phyloP scores from a whole-genome alignment of 2,113 vertebrate species.

The Lontra canadensis region DNA sequence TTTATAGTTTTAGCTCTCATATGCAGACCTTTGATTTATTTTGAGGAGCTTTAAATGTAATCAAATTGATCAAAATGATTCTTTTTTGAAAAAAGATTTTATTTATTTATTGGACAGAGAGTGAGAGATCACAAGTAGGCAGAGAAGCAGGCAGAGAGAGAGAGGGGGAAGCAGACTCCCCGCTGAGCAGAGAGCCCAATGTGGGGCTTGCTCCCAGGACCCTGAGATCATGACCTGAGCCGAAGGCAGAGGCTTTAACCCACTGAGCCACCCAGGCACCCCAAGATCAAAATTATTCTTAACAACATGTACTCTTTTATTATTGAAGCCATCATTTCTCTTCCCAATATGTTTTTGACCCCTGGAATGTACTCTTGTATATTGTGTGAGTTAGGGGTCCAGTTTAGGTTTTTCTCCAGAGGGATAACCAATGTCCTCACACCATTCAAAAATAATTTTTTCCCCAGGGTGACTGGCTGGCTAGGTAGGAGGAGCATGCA shows the following conservation, averaged over 20 bases:
- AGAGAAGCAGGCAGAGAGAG: no score
- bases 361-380: not conserved
- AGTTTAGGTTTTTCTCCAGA: not conserved
- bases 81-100: no score
- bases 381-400: not conserved
- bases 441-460: not conserved
- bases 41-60: not conserved
- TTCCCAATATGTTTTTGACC: not conserved
- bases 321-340: not conserved
- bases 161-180: no score
- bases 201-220: no score
- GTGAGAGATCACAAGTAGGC: no score
- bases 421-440: not conserved
- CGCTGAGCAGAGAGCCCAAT: no score
- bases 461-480: not conserved
- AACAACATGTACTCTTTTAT: not conserved
- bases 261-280: no score
- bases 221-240: no score
- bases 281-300: not conserved
- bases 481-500: not conserved
- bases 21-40: not conserved
- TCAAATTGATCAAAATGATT: no score
- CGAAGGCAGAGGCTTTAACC: no score
- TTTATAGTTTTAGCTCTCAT: not conserved
- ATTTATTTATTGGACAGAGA: no score